Base-by-base conservation (phyloP, 2,888 invertebrate genomes). In the Diplolepis rosae region DNA sequence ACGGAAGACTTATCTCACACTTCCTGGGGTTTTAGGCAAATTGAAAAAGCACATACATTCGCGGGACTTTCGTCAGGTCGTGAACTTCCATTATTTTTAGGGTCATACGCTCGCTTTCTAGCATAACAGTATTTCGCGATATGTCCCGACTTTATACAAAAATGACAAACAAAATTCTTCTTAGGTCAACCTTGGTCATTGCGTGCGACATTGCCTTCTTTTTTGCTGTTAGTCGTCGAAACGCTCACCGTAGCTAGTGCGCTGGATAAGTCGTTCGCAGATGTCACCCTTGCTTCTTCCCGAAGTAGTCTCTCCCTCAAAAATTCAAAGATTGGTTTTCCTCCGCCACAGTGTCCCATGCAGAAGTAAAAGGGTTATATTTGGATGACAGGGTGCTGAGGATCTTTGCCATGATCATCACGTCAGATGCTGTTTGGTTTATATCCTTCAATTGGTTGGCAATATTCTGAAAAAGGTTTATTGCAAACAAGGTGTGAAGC, bases 401-500 rank as follows among this genome's bases (percentile, higher is more conserved):
- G 22, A 75, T 72, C 18, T 75, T 72, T 18, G 70, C 69, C 66
- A 72, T 75, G 27, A 69, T 68, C 74, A 72, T 72, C n/a, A 70
- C 68, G 15, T 71, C 68, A 35, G 68, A 61, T 7, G 70, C 54
- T 9, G 13, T 18, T 18, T 72, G 54, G 22, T 67, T 65, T 27
- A 74, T 71, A 30, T 69, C 69, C 18, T 71, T 71, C 4, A 74
- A 30, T n/a, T 69, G 69, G 27, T 52, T 68, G 18, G 74, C 71
- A 32, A 69, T 48, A 22, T 74, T 71, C 42, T 74, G 9, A 35
- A 35, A 35, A 13, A 9, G 0, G 11, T 3, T 35, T 7, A 35
- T 2, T 11, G 11, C 35, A 35, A 35, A 35, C 9, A 35, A 35
- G 4, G 35, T 13, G 6, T 30, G 6, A 30, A 4, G 30, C 3